These are phyloP conservation scores for Pachyuromys duprasi DNA, from an alignment of 2,797 vertebrate genomes.

Conservation along the genomic window DNA sequence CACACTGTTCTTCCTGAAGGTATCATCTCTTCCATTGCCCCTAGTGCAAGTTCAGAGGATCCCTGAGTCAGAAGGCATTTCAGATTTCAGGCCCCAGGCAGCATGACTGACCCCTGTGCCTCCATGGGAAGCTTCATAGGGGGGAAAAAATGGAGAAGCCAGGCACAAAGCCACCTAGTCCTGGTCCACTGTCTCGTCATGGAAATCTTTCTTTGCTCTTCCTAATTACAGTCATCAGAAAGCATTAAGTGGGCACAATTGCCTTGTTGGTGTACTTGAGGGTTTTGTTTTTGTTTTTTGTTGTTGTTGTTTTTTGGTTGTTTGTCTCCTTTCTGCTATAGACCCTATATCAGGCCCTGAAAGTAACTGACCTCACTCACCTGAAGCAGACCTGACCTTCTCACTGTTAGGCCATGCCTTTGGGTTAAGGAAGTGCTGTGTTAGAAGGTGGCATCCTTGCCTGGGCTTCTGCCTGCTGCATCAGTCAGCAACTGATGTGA, in stretches of 20 bases:
- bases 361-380: neutral
- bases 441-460: neutral
- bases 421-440: neutral
- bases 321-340: neutral
- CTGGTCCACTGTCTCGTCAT: neutral
- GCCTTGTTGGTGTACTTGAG: neutral
- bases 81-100: neutral
- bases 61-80: neutral
- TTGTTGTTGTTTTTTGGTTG: neutral
- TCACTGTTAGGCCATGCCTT: neutral
- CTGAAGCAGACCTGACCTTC: slow-evolving; percentile 26
- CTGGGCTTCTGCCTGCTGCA: neutral
- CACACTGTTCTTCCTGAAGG: slow-evolving; percentile 67
- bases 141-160: neutral
- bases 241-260: neutral
- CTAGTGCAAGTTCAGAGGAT: neutral
- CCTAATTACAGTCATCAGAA: neutral
- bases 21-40: slow-evolving; percentile 19
- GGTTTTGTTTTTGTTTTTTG: neutral
- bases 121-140: neutral
- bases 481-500: neutral
- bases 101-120: neutral
- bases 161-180: neutral
- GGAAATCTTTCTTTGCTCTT: neutral
- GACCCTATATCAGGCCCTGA: neutral